These are phyloP conservation scores for Arizona elegans DNA, from an alignment of 2,113 vertebrate genomes.

Conservation along the genomic window DNA sequence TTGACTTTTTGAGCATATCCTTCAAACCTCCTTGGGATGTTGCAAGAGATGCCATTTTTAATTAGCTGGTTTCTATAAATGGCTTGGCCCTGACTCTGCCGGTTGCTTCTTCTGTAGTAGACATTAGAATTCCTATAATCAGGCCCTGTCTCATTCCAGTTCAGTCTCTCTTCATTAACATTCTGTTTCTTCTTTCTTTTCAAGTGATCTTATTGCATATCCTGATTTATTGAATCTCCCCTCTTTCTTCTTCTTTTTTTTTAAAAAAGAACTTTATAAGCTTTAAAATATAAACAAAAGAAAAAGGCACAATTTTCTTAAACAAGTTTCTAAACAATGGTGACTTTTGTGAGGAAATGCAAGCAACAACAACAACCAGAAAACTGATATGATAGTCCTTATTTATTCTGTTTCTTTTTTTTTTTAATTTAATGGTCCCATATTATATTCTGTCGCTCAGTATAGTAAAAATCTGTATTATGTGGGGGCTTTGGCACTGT, in stretches of 20 bases:
- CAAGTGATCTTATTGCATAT: neutral
- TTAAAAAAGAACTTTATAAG: neutral
- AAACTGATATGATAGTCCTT: neutral
- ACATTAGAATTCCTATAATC: neutral
- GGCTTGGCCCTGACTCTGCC: neutral
- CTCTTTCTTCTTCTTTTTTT: neutral
- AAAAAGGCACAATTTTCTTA: conserved; percentile 13
- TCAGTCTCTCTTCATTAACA: neutral
- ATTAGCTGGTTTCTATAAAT: neutral
- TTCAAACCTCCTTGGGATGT: neutral
- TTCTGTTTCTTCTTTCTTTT: neutral
- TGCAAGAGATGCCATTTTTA: neutral
- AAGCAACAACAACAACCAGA: neutral
- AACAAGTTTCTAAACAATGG: neutral
- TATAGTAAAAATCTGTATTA: conserved; percentile 41
- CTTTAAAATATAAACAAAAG: neutral
- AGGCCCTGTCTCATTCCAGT: neutral
- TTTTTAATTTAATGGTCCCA: neutral
- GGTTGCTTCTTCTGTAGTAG: neutral
- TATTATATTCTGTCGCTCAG: neutral
- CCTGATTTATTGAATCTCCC: neutral
- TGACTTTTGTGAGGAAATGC: conserved; percentile 11
- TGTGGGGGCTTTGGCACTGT: conserved; percentile 26
- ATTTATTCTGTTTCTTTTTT: neutral
- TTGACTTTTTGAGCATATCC: neutral